These are phyloP conservation scores for Lasioglossum oenotherae DNA, from an alignment of 2,888 invertebrate genomes.

Conservation along the genomic window DNA sequence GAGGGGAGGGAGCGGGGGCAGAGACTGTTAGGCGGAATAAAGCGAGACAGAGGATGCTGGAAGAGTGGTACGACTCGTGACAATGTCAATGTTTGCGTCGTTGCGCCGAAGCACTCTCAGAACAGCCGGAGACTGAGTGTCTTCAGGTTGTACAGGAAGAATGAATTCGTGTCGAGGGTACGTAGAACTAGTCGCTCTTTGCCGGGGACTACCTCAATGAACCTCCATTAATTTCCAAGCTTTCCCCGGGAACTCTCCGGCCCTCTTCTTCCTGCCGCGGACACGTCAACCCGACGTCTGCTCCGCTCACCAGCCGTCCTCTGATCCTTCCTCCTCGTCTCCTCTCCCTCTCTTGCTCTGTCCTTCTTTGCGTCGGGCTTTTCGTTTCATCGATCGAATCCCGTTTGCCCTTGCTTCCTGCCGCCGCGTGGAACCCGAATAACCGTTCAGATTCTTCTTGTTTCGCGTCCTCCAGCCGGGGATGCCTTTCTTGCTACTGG, in stretches of 20 bases:
- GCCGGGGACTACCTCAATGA: slow-evolving; percentile 71
- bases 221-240: slow-evolving; percentile 70
- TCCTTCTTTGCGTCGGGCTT: background rate
- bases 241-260: slow-evolving; percentile 45
- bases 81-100: slow-evolving; percentile 79
- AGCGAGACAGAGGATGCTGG: slow-evolving; percentile 3
- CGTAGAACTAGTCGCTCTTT: slow-evolving; percentile 65
- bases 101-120: slow-evolving; percentile 72
- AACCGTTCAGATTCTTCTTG: background rate
- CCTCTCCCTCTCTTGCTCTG: background rate
- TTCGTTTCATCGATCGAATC: slow-evolving; percentile 16
- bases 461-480: background rate
- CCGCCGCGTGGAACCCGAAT: background rate
- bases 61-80: slow-evolving; percentile 70
- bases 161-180: slow-evolving; percentile 70
- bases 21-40: background rate
- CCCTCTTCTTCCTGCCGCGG: slow-evolving; percentile 38
- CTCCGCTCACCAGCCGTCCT: background rate
- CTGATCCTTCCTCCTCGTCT: slow-evolving; percentile 4
- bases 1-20: background rate
- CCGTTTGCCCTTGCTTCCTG: slow-evolving; percentile 13
- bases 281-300: slow-evolving; percentile 40
- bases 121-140: slow-evolving; percentile 65
- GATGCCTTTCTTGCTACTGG: background rate
- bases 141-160: slow-evolving; percentile 70